Evolutionary conservation across 2,113 vertebrate species (phyloP).

Genomic region (Ascaphus truei): DNA sequence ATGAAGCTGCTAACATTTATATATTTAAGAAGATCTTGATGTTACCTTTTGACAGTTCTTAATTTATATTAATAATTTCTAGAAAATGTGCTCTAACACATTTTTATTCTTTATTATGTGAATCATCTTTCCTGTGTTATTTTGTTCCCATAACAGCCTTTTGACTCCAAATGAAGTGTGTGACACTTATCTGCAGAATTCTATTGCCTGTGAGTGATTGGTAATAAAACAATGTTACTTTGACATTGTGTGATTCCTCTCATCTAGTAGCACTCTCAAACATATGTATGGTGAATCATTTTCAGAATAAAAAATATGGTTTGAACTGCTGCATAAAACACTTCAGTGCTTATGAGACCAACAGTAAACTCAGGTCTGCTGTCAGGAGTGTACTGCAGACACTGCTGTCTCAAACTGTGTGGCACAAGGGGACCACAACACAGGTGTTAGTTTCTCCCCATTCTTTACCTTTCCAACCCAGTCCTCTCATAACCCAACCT

Average conservation of each 20-base stretch:
- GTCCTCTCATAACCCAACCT: too few species aligned
- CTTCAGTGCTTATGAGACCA: neutral
- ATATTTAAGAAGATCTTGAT: too few species aligned
- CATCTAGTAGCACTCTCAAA: neutral
- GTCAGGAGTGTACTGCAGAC: too few species aligned
- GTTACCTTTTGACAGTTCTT: too few species aligned
- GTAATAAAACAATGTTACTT: conserved; percentile 13
- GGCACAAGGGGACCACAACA: too few species aligned
- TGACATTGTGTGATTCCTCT: conserved; percentile 31
- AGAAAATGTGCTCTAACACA: neutral
- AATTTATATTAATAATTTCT: neutral
- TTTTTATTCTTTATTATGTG: neutral
- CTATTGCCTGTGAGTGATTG: conserved; percentile 9
- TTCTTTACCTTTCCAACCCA: too few species aligned
- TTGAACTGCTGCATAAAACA: neutral
- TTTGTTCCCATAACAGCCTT: conserved; percentile 15
- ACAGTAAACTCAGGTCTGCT: neutral
- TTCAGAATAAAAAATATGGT: neutral
- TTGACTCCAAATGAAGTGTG: conserved; percentile 21
- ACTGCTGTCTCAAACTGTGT: too few species aligned
- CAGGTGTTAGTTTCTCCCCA: too few species aligned
- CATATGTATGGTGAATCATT: conserved; percentile 7
- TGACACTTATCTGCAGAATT: conserved; percentile 19
- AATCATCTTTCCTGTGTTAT: conserved; percentile 17
- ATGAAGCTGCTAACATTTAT: too few species aligned